Base-by-base conservation (phyloP, 2,888 invertebrate genomes). In the Mythimna lalbum region DNA sequence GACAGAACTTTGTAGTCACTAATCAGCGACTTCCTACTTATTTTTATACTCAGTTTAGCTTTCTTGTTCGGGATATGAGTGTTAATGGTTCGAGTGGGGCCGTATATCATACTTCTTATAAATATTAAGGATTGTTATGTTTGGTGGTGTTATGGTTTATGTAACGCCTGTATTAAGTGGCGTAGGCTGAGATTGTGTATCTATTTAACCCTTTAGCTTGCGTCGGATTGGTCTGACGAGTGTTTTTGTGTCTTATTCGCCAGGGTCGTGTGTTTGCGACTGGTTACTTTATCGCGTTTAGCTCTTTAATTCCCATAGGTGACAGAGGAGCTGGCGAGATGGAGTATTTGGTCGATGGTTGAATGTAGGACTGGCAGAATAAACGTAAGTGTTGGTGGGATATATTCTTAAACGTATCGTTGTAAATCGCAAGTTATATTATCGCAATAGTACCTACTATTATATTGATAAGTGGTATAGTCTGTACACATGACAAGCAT, bases 1-100 rank as follows among this genome's bases (percentile, higher is more conserved):
- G 85, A 88, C 86, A 85, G 87, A 91, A 90, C 88, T 92, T 90
- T 89, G 88, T 84, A 89, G 87, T 87, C 89, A 90, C 91, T 92
- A 91, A 91, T 93, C 90, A 90, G 90, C 84, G 82, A 77, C 80
- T 88, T 87, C 84, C 81, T 88, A 83, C 82, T 84, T 87, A 86
- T 83, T 86, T 86, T 86, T 85, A 76, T 83, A 80, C 60, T 63
- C 33, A 59, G 61, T 49, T 72, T 67, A 69, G 68, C 62, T 73
- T 72, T 63, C 68, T 76, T 63, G 61, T 63, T 73, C 79, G 61
- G 63, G 76, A 80, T 86, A 86, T 83, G 69, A 85, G 85, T 78
- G 80, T 79, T 88, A 89, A 89, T 87, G 86, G 83, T 64, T 83
- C 76, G 74, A 83, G 84, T 83, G 81, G 75, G 49, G 31, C 73